Conservation (phyloP, 2,797 vertebrate genomes). For the Hipposideros larvatus region DNA sequence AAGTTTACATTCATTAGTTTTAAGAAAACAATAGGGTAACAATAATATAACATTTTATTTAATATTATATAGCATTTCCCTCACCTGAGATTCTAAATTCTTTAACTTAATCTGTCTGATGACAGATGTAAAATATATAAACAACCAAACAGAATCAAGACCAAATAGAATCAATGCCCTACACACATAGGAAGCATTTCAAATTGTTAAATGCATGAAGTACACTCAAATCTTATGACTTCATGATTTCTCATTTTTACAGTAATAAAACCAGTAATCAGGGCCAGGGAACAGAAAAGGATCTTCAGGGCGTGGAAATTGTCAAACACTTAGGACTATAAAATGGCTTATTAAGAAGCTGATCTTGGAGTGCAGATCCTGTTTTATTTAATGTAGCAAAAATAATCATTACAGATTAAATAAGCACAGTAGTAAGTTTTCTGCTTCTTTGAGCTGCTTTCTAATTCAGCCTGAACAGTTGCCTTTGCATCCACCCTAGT, state of each 20-base stretch:
- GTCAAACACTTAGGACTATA: constrained; percentile 16
- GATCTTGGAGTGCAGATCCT: neutral
- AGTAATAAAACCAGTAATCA: constrained; percentile 49
- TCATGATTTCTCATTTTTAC: constrained; percentile 46
- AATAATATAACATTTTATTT: constrained; percentile 36
- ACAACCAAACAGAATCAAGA: neutral
- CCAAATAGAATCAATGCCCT: constrained; percentile 16
- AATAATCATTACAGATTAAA: constrained; percentile 47
- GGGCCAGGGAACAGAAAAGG: neutral
- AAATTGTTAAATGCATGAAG: constrained; percentile 27
- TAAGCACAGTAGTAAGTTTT: constrained; percentile 37
- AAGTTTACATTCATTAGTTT: constrained; percentile 41
- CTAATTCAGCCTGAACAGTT: constrained; percentile 19
- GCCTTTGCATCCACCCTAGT: neutral
- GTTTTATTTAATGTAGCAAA: constrained; percentile 52
- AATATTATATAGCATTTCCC: neutral
- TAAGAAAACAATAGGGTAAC: neutral
- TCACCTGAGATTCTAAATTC: neutral
- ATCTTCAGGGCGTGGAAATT: neutral
- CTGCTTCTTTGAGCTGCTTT: constrained; percentile 30
- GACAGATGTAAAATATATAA: neutral
- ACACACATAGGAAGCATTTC: neutral
- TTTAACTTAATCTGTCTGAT: constrained; percentile 17
- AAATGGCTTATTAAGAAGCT: constrained; percentile 26
- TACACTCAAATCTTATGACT: neutral